Percentiles rank a stretch among this genome's conserved stretches.
Conservation (phyloP, 1,140 invertebrate species). For the Eriosoma lanigerum region DNA sequence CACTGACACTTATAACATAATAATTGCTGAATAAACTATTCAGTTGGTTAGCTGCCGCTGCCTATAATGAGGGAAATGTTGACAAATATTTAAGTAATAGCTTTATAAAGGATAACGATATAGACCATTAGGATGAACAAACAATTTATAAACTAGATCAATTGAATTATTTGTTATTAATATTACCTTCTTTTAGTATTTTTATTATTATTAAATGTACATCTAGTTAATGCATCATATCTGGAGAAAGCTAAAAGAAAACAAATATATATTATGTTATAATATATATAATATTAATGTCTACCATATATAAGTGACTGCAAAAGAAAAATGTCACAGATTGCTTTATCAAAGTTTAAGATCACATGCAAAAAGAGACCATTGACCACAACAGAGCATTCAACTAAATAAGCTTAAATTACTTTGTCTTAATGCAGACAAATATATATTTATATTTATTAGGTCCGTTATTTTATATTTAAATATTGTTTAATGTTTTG, state of each 20-base stretch:
- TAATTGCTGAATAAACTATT: slow-evolving; percentile 20
- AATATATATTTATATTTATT: slow-evolving; percentile 18
- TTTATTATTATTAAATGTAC: slow-evolving; percentile 21
- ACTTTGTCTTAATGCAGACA: slow-evolving; percentile 19
- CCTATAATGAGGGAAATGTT: background rate
- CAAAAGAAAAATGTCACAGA: slow-evolving; percentile 3
- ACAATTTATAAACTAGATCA: background rate
- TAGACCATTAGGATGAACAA: background rate
- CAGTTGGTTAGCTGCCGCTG: background rate
- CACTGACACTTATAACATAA: background rate
- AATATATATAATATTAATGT: background rate
- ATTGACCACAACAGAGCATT: slow-evolving; percentile 22
- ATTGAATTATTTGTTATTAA: background rate
- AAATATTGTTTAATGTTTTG: slow-evolving; percentile 22
- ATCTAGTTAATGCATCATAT: slow-evolving; percentile 13
- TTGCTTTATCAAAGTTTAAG: slow-evolving; percentile 3
- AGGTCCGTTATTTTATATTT: slow-evolving; percentile 4
- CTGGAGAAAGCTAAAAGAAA: background rate
- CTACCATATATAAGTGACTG: slow-evolving; percentile 37
- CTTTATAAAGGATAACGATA: background rate
- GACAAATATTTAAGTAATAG: background rate
- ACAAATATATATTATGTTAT: background rate
- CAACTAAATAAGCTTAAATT: slow-evolving; percentile 28
- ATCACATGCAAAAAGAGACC: slow-evolving; percentile 45
- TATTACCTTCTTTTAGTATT: slow-evolving; percentile 12